Evolutionary conservation across 92 coral and sea anemone genomes (phyloP).

Genomic region (Anthopleura xanthogrammica): DNA sequence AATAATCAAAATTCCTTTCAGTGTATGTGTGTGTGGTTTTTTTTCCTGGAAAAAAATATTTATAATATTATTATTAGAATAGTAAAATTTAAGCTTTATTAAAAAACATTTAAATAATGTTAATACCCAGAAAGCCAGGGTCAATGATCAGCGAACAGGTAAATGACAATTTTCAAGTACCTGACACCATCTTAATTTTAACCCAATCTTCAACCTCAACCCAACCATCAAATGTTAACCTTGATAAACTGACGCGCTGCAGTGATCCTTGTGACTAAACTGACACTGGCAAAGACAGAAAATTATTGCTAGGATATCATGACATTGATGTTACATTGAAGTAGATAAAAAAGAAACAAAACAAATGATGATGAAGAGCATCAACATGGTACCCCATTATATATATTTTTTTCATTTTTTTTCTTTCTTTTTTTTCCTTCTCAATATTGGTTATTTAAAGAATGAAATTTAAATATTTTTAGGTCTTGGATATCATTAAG

Average conservation of each 20-base stretch:
- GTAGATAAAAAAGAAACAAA: not conserved
- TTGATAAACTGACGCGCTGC: not conserved
- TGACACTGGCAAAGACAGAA: constrained; percentile 1
- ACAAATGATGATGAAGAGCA: not conserved
- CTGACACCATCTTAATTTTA: not conserved
- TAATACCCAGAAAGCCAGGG: not conserved
- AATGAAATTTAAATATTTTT: not conserved
- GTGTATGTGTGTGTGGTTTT: no score
- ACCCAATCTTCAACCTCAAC: not conserved
- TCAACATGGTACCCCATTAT: not conserved
- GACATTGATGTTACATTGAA: not conserved
- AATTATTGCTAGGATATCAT: not conserved
- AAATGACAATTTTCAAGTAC: not conserved
- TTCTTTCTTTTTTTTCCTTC: not conserved
- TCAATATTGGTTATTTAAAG: not conserved
- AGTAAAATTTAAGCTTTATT: no score
- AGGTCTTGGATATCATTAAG: not conserved
- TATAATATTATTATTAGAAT: no score
- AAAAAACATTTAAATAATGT: not conserved
- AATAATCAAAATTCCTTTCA: no score
- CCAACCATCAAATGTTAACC: not conserved
- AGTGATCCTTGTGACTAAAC: not conserved
- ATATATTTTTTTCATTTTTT: not conserved
- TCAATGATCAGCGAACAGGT: not conserved
- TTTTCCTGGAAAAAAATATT: no score